Evolutionary conservation across 2,888 invertebrate genomes (phyloP).

Genomic region (Heliothis peltigera): DNA sequence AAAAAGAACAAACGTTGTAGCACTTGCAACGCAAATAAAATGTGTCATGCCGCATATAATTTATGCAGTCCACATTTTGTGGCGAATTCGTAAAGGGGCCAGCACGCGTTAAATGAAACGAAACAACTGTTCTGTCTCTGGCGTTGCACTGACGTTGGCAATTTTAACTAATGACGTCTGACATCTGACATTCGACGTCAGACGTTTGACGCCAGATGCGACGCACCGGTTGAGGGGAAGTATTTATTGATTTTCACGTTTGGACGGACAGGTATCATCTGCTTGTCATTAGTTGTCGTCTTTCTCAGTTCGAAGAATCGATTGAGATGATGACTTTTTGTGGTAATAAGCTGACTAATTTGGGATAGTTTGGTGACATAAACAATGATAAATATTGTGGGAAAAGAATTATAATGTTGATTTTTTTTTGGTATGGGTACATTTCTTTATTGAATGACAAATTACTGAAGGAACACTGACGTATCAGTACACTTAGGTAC

Average conservation of each 20-base stretch:
- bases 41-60: slow-evolving; percentile 53
- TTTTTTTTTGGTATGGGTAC: neutral
- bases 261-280: slow-evolving; percentile 50
- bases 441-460: no score
- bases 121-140: slow-evolving; percentile 64
- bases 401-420: no score
- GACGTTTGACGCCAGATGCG: slow-evolving; percentile 63
- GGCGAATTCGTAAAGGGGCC: slow-evolving; percentile 56
- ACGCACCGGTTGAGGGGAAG: slow-evolving; percentile 50
- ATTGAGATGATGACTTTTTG: slow-evolving; percentile 30
- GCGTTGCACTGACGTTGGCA: slow-evolving; percentile 65
- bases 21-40: slow-evolving; percentile 60
- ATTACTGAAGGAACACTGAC: neutral
- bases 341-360: slow-evolving; percentile 13
- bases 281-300: slow-evolving; percentile 51
- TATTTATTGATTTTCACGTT: slow-evolving; percentile 57
- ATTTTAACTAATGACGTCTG: slow-evolving; percentile 70
- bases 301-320: slow-evolving; percentile 34
- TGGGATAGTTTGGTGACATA: neutral
- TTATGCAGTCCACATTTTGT: slow-evolving; percentile 61
- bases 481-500: neutral
- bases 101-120: slow-evolving; percentile 64
- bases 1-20: slow-evolving; percentile 51
- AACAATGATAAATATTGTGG: neutral
- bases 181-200: slow-evolving; percentile 62